Base-by-base conservation (phyloP, 2,113 vertebrate species). In the Phrynosoma blainvillii region DNA sequence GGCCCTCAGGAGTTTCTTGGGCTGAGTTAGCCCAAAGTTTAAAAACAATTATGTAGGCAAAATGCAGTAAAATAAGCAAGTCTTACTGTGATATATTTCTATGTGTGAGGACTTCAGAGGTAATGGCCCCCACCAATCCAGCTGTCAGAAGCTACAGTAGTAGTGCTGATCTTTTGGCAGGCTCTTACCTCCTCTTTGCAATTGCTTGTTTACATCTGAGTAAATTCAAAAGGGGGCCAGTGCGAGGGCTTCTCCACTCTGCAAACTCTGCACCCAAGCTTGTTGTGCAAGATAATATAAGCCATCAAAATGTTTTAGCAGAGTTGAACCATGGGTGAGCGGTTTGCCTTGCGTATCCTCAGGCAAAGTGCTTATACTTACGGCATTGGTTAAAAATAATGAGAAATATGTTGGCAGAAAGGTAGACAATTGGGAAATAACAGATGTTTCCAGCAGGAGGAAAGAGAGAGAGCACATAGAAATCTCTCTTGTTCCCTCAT, bases 341-440 rank as follows among this genome's bases (percentile, higher is more conserved):
- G 70, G 76, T 84, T 84, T 59, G n/a, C 66, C 73, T 52, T 73
- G 36, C 32, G 36, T 89, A 52, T 84, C 82, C 76, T 84, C 52
- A 27, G 54, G 87, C 87, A 84, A 89, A 89, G 52, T 76, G 79
- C 12, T 59, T 52, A 32, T 27, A 27, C 76, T 89, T 71, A 79
- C 27, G 27, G 82, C 76, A 74, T 84, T 84, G 62, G 68, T 84
- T 84, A 89, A 84, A 89, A 89, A 84, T 89, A 89, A 89, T 74
- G 76, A 89, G 82, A 84, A 74, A 79, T 79, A 80, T 59, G 68
- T 47, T 79, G 56, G 66, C 83, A 71, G 84, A 84, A 6, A 2
- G 82, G 47, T 79, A 62, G 36, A 79, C 0, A 18, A 21, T 68
- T 77, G 66, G 32, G 30, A 84, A 79, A 62, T 25, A 25, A 42